A percentile compares a stretch with the other conserved stretches of the same genome.
Evolutionary conservation across 2,113 vertebrate species (phyloP).

Genomic region (Gallinago media): DNA sequence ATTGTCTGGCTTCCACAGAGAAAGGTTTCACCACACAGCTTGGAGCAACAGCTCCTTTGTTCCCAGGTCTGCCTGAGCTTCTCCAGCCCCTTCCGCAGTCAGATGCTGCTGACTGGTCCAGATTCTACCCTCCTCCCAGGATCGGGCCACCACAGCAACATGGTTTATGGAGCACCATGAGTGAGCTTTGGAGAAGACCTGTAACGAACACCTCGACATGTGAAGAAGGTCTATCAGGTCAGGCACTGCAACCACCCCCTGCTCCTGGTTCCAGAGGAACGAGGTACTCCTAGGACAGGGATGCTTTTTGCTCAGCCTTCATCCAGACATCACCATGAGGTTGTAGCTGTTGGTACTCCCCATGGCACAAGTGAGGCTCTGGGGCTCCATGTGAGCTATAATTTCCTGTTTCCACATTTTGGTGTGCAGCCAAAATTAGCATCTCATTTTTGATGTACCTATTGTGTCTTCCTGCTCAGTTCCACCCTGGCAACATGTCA

Average conservation of each 20-base stretch:
- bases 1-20: conserved; percentile 34
- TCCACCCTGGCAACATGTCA: neutral
- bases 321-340: neutral
- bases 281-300: neutral
- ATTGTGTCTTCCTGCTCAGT: neutral
- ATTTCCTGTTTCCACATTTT: neutral
- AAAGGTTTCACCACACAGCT: neutral
- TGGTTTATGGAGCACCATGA: rapidly evolving
- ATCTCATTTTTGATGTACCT: neutral
- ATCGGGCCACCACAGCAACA: neutral
- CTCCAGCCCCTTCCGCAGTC: neutral
- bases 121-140: neutral
- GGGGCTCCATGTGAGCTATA: neutral
- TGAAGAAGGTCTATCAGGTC: neutral
- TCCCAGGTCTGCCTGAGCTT: conserved; percentile 4
- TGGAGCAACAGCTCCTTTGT: conserved; percentile 23
- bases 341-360: neutral
- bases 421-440: neutral
- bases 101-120: neutral
- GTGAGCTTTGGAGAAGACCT: neutral
- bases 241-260: neutral
- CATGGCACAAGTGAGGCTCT: neutral
- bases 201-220: neutral
- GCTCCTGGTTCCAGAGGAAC: neutral
- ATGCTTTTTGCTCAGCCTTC: neutral